These are phyloP conservation scores for Cataglyphis rosenhaueri DNA, from an alignment of 2,888 invertebrate genomes.

Conservation along the genomic window DNA sequence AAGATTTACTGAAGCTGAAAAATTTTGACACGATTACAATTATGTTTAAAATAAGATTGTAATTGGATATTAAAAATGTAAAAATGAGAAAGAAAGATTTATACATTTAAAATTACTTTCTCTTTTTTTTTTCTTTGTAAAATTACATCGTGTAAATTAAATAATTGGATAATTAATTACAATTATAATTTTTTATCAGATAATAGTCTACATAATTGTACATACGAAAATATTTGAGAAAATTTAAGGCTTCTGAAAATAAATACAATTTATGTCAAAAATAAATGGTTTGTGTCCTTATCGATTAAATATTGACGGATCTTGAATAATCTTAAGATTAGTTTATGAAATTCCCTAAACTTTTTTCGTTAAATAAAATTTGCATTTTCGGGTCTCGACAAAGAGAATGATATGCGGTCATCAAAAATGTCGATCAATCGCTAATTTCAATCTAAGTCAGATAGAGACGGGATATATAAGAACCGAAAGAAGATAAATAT, in stretches of 20 bases:
- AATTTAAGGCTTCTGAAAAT: not conserved
- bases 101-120: not conserved
- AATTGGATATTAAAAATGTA: slow-evolving; percentile 1
- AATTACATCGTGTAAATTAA: slow-evolving; percentile 11
- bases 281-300: not conserved
- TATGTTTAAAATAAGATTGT: not conserved
- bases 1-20: not conserved
- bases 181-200: not conserved
- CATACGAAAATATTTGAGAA: not conserved
- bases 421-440: not conserved
- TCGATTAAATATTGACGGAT: not conserved
- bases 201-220: slow-evolving; percentile 1
- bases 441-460: not conserved
- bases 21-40: not conserved
- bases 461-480: not conserved
- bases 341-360: not conserved
- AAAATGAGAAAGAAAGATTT: not conserved
- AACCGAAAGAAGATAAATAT: not conserved
- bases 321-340: not conserved
- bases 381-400: not conserved
- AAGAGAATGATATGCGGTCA: not conserved
- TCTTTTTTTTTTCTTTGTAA: not conserved
- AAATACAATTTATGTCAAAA: not conserved
- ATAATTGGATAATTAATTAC: slow-evolving; percentile 3
- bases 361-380: not conserved